Evolutionary conservation across 2,797 vertebrate genomes (phyloP), one percentile per base, ranked within the genome.

Genomic region (Hozukius guyotensis): DNA sequence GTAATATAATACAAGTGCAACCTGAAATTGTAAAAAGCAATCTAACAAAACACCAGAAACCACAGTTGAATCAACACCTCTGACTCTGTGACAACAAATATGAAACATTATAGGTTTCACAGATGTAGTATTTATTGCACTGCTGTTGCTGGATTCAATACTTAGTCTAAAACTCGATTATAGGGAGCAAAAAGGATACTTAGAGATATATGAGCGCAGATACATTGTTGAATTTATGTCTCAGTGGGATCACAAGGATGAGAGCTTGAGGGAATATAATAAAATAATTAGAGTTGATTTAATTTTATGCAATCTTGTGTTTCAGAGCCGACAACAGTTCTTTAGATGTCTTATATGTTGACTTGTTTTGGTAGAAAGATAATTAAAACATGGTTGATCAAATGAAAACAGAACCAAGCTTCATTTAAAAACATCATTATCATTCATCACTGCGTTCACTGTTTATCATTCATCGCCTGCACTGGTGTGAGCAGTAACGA

Each of bases 361-460:
- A 80, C 56, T 76, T 78, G 31, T 64, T 75, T 66, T 75, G 62
- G 18, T 25, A 59, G 6, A 36, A 22, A 70, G 8, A 64, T 60
- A 1, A 25, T 73, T 67, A 57, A 74, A 75, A 34, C 4, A 8
- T 4, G 18, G 29, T 5, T 60, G 18, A 73, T 63, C 10, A 53
- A n/a, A 73, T 75, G 31, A 67, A 71, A 75, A 71, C 46, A 56
- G 49, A 78, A 61, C 32, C 36, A 13, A 36, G 29, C 20, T 31
- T 78, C 4, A 53, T 64, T 84, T 2, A 24, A 64, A 59, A 78
- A 55, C 22, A 38, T 66, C 34, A 20, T 68, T 49, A 20, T 61
- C 73, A 57, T 61, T 55, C 55, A 67, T 80, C 63, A 63, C 20
- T 36, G 12, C 11, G 46, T 42, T 78, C 8, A 8, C 55, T 42